phyloP scores from a whole-genome alignment of 2,888 invertebrate genomes.

The Sturmia bella region DNA sequence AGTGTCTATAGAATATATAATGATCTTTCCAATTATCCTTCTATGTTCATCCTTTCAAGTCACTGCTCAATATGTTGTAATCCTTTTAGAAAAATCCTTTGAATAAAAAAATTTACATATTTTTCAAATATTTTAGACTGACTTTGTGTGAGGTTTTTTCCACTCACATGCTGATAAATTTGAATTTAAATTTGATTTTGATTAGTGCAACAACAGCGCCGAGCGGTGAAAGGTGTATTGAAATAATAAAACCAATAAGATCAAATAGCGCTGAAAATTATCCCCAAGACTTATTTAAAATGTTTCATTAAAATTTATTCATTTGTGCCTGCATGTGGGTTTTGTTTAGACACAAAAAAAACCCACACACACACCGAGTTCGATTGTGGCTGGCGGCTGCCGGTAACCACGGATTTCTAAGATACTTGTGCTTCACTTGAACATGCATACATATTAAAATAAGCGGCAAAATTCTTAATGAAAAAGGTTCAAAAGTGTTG shows the following conservation, averaged over 20 bases:
- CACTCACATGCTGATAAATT: constrained; percentile 78
- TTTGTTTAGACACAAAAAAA: constrained; percentile 35
- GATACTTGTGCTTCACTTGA: not conserved
- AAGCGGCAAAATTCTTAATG: constrained; percentile 47
- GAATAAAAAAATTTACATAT: not conserved
- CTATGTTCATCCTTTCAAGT: no score
- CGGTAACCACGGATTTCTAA: not conserved
- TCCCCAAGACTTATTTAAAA: constrained; percentile 1
- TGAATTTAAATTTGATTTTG: constrained; percentile 71
- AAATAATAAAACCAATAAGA: not conserved
- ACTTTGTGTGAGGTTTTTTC: constrained; percentile 74
- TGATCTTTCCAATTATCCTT: not conserved
- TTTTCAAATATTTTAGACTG: constrained; percentile 19
- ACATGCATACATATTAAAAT: no score
- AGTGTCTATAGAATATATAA: constrained; percentile 3
- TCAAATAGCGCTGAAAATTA: constrained; percentile 7
- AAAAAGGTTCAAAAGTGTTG: constrained; percentile 62
- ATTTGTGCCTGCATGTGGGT: constrained; percentile 36
- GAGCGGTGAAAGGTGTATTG: constrained; percentile 58
- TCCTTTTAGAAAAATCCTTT: constrained; percentile 29
- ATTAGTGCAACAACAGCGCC: constrained; percentile 53
- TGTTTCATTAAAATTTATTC: constrained; percentile 28
- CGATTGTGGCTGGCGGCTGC: not conserved
- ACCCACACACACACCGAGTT: constrained; percentile 45
- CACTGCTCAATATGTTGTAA: not conserved